Evolutionary conservation across 2,113 vertebrate species (phyloP).

Genomic region (Chamaetylas fuelleborni): DNA sequence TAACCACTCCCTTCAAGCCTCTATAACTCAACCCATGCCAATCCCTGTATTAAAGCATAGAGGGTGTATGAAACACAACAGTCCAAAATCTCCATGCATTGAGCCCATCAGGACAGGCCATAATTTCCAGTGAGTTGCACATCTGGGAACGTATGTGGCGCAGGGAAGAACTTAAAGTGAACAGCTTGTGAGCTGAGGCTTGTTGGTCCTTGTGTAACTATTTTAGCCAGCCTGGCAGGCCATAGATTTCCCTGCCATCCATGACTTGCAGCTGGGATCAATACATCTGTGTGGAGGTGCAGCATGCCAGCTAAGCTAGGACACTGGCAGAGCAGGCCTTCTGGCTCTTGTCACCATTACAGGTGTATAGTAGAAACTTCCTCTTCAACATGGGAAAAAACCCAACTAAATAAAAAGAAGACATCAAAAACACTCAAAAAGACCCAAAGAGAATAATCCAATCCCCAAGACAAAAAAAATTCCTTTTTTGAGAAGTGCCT

Average conservation of each 20-base stretch:
- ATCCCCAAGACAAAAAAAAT: background rate
- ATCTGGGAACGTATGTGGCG: background rate
- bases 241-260: background rate
- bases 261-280: background rate
- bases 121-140: background rate
- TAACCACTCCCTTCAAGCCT: background rate
- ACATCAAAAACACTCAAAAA: background rate
- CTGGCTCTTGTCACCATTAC: background rate
- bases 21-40: background rate
- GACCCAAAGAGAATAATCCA: background rate
- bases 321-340: background rate
- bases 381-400: background rate
- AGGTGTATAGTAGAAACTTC: background rate
- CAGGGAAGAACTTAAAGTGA: background rate
- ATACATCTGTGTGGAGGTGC: background rate
- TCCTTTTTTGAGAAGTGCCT: background rate
- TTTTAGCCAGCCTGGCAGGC: background rate
- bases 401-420: background rate
- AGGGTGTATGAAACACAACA: background rate
- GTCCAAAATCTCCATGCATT: background rate
- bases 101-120: background rate
- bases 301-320: background rate
- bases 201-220: background rate
- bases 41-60: background rate
- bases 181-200: background rate